Percentiles rank a stretch among this genome's conserved stretches.
These are phyloP conservation scores for Rhyacichthys aspro DNA, from an alignment of 2,797 vertebrate species.

Conservation along the genomic window DNA sequence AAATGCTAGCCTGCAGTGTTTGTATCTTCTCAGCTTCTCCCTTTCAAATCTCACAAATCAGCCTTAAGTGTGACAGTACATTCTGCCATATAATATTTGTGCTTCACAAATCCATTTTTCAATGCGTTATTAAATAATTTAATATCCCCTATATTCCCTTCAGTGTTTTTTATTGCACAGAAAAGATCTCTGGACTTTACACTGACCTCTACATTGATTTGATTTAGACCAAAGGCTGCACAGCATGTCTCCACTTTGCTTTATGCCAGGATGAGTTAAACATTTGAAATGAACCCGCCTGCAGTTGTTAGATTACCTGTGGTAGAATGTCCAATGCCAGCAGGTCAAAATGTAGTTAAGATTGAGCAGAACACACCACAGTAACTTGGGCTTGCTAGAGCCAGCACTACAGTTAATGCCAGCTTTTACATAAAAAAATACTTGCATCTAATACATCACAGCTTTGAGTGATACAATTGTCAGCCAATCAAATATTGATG, in stretches of 20 bases:
- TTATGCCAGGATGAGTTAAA: conserved; percentile 40
- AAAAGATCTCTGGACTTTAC: conserved; percentile 59
- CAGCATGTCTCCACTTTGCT: conserved; percentile 33
- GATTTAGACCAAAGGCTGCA: conserved; percentile 56
- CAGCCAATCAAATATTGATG: conserved; percentile 1
- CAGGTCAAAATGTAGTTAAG: neutral
- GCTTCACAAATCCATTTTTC: conserved; percentile 11
- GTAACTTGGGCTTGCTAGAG: neutral
- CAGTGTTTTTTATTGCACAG: conserved; percentile 43
- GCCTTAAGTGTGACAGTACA: conserved; percentile 36
- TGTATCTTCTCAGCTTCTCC: conserved; percentile 19
- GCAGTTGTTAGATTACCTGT: conserved; percentile 35
- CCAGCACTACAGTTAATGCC: neutral
- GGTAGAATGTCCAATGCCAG: neutral
- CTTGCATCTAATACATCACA: neutral
- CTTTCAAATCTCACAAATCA: conserved; percentile 27
- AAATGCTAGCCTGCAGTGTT: conserved; percentile 12
- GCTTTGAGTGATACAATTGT: neutral
- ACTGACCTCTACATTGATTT: conserved; percentile 58
- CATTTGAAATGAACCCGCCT: conserved; percentile 48
- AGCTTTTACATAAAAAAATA: neutral
- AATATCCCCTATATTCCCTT: conserved; percentile 21
- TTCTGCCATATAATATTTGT: conserved; percentile 24
- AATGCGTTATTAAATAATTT: conserved; percentile 13
- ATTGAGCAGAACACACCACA: neutral